phyloP scores from a whole-genome alignment of 2,888 invertebrate genomes.

The Himalopsyche anomala region DNA sequence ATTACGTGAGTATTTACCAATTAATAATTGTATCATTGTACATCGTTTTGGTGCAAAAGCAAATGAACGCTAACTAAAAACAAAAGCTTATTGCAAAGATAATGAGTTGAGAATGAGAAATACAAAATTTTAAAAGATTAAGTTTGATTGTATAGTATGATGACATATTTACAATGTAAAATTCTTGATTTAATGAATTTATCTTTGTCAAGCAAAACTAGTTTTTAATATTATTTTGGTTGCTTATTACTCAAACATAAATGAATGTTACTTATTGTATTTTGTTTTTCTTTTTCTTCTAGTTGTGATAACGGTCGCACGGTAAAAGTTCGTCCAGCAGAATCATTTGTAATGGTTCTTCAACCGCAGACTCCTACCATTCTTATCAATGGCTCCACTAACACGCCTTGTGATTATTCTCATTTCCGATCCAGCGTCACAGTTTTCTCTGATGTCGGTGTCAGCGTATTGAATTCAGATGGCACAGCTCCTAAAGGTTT shows the following conservation, averaged over 20 bases:
- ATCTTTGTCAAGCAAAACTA: too few species aligned
- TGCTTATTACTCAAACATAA: background rate
- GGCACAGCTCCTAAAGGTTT: constrained; percentile 64
- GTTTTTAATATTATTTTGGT: too few species aligned
- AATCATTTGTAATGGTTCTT: constrained; percentile 91
- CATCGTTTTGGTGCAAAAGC: too few species aligned
- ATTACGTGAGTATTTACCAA: constrained; percentile 78
- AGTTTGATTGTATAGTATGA: too few species aligned
- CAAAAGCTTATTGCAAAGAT: too few species aligned
- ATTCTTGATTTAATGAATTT: too few species aligned
- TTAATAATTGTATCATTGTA: background rate
- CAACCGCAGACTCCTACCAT: constrained; percentile 91
- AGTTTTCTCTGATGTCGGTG: constrained; percentile 90
- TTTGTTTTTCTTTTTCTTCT: constrained; percentile 66
- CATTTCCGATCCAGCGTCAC: constrained; percentile 91
- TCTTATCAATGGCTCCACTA: constrained; percentile 87
- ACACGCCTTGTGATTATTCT: constrained; percentile 90
- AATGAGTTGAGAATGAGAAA: too few species aligned
- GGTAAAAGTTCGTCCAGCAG: constrained; percentile 85
- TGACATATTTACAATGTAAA: too few species aligned
- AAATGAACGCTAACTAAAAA: too few species aligned
- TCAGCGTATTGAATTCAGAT: constrained; percentile 77
- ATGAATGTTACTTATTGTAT: background rate
- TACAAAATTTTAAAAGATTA: too few species aligned
- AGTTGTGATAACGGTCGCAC: constrained; percentile 87